A percentile compares a stretch with the other conserved stretches of the same genome.
Evolutionary conservation across 2,113 vertebrate genomes (phyloP).

Genomic region (Dolichotis patagonum): DNA sequence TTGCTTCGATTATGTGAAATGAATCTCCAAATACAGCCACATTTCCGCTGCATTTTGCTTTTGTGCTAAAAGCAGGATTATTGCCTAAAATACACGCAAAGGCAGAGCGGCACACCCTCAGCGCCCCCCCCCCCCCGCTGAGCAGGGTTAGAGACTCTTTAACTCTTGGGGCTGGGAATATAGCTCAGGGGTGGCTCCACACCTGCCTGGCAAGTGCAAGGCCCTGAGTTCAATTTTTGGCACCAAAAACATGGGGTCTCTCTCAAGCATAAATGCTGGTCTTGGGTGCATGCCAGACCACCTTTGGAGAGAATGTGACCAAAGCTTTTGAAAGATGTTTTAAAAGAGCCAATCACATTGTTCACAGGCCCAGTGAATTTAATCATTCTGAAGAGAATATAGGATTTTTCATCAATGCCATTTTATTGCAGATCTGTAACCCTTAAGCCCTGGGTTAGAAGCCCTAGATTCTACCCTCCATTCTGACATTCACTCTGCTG

Average conservation of each 20-base stretch:
- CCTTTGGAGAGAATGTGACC: background rate
- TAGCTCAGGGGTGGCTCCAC: background rate
- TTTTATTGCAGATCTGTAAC: background rate
- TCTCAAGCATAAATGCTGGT: background rate
- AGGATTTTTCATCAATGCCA: background rate
- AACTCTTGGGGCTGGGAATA: background rate
- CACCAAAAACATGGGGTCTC: background rate
- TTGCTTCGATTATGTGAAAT: slow-evolving; percentile 82
- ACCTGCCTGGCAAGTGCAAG: background rate
- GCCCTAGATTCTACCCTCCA: background rate
- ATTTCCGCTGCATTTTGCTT: slow-evolving; percentile 65
- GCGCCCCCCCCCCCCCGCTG: background rate
- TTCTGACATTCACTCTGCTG: background rate
- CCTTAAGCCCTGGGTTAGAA: background rate
- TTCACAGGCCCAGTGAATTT: background rate
- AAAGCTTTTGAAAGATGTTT: background rate
- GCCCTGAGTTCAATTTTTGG: background rate
- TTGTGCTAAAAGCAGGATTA: slow-evolving; percentile 73
- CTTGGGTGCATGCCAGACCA: background rate
- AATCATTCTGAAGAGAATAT: background rate
- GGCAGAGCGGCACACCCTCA: slow-evolving; percentile 17
- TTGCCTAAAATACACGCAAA: slow-evolving; percentile 57
- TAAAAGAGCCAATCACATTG: background rate
- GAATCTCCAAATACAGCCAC: slow-evolving; percentile 80
- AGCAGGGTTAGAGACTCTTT: background rate